Evolutionary conservation across 2,113 vertebrate species (phyloP), one percentile per base, ranked within the genome.

Genomic region (Centropristis striata): DNA sequence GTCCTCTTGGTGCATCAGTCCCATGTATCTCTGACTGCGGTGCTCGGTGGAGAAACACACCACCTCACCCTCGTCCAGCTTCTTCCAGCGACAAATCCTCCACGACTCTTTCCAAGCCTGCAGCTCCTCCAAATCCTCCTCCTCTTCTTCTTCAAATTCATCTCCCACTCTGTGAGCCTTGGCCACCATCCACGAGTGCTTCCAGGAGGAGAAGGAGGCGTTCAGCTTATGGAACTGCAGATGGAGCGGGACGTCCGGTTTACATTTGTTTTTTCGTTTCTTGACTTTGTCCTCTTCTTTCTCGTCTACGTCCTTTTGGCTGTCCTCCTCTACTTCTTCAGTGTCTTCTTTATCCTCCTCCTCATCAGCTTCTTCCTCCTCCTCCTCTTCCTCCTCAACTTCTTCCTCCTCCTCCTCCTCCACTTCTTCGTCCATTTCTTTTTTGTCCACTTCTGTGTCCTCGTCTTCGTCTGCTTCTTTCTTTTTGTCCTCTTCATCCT

Each of bases 21-120:
- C 53, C 14, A 4, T 20, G 51, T 18, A 4, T 50, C 60, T 84
- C 27, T 36, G 80, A 20, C 51, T 88, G 5, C 86, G 73, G 58
- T 84, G 65, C 49, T 79, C 21, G 0, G 36, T 57, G 41, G 86
- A 88, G 88, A 93, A 93, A 57, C 60, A 89, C 27, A 49, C 46
- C 68, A 89, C 81, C 9, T 80, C 51, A 0, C 91, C 85, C 14
- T 90, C 71, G 0, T 78, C 67, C 0, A 23, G 16, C n/a, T 67
- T 91, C 71, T 55, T 85, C 73, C 60, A 50, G 18, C 46, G 71
- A 25, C 87, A 89, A 8, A 92, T 78, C 75, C 83, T 92, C 92
- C 92, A 93, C 0, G 92, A 92, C 23, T 93, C 78, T 49, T 15
- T 90, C 92, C 92, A 93, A 1, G 42, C 78, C 9, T 27, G 21